Evolutionary conservation across 1,140 invertebrate genomes (phyloP), one percentile per base, ranked within the genome.

Genomic region (Hestina assimilis): DNA sequence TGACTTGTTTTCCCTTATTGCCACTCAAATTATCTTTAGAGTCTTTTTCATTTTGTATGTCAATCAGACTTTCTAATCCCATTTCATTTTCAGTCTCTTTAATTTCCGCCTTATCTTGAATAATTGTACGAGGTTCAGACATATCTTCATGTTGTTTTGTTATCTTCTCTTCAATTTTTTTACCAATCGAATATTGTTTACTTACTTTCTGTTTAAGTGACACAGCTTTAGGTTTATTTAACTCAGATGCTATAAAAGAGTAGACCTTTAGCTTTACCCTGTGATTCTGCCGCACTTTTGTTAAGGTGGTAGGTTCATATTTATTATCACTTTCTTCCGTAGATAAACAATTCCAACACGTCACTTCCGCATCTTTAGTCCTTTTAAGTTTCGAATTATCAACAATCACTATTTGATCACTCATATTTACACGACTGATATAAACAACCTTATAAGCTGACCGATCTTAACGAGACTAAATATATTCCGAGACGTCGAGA

Each of bases 321-420:
- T 69, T 66, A 12, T 41, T 26, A 23, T 74, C 63, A 35, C 31
- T 31, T 19, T 71, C 57, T 56, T 77, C 68, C 6, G 67, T 59
- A 1, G 53, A 67, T 48, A 84, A 78, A 75, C 83, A 87, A 68
- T 85, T 87, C 77, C 77, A 85, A 59, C 83, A 87, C 20, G 69
- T 70, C 17, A 76, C 61, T 38, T 80, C 79, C 17, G 40, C 57
- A 24, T 73, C 69, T 17, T 65, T 72, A 50, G 50, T 58, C 12
- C 24, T 57, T 35, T 43, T 43, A 26, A 35, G 35, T 53, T 58
- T 48, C 51, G 41, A 45, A 48, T 53, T 57, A 58, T 48, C 61
- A 62, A 52, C 48, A 65, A 19, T 57, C 23, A 38, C 60, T 62
- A 53, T 63, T 47, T 66, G 64, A 24, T 64, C 68, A 65, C 50